Base-by-base conservation (phyloP, 2,888 invertebrate genomes). In the Lithophane leautieri region DNA sequence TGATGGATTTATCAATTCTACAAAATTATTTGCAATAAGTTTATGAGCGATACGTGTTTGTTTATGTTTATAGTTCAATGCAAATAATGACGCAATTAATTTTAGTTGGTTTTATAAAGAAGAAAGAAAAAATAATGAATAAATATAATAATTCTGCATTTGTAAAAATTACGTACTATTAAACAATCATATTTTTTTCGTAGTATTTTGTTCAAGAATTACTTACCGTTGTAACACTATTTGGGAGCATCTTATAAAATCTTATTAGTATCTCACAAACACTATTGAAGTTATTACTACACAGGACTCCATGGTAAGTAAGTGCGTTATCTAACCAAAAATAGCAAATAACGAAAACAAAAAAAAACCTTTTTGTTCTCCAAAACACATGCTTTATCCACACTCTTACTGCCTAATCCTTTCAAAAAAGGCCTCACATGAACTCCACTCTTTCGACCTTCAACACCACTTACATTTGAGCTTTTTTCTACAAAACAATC, bases 401-500 rank as follows among this genome's bases (percentile, higher is more conserved):
- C 19, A 19, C 19, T 50, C 50, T 2, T 22, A 19, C 50, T 22
- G n/a, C 25, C 28, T 44, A 62, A 83, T 70, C 61, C 66, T 68
- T 66, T 75, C n/a, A 70, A 66, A 68, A 56, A 60, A 56, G 25
- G n/a, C 47, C 25, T 28, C 47, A 14, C 47, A 52, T 28, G 22
- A 25, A 70, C 52, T 50, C 19, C 8, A 70, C 52, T 50, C 19
- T 19, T 28, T 52, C 50, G 67, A 47, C 72, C 72, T 81, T 56
- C 70, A 68, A 72, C 62, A 44, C 61, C 66, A 73, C 81, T 84
- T 80, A 81, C 71, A 52, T 81, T 73, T 68, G 6, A 73, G 60
- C 63, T 82, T 28, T 69, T 76, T 70, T 54, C 65, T 73, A 66
- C 60, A 84, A 82, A 86, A 84, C 69, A 78, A 72, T 69, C 40